Conservation (phyloP, 2,797 vertebrate species). For the Hydrocynus forskahlii region DNA sequence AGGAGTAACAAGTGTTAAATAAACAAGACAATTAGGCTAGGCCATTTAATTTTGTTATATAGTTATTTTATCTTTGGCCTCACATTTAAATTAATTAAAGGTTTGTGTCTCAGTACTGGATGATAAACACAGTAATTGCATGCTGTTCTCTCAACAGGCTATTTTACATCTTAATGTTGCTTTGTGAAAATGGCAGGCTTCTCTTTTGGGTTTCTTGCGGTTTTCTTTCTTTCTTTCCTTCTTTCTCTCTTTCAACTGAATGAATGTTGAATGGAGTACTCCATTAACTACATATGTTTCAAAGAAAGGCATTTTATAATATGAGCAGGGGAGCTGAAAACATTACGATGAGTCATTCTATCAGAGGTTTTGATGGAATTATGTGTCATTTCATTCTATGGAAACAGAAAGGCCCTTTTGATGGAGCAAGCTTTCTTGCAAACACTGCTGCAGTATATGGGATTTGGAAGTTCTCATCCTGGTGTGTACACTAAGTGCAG, state of each 20-base stretch:
- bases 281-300: constrained; percentile 27
- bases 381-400: constrained; percentile 12
- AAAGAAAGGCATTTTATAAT: constrained; percentile 13
- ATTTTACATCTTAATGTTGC: not conserved
- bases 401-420: not conserved
- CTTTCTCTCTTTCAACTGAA: not conserved
- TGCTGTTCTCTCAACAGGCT: not conserved
- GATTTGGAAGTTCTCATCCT: not conserved
- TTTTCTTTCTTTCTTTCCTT: constrained; percentile 14
- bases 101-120: not conserved
- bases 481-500: not conserved
- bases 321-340: constrained; percentile 20
- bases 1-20: constrained; percentile 20
- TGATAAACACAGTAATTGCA: not conserved
- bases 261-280: not conserved
- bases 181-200: not conserved
- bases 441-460: not conserved
- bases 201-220: not conserved
- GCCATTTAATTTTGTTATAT: constrained; percentile 1
- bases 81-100: constrained; percentile 19
- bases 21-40: constrained; percentile 27
- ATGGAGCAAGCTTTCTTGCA: not conserved
- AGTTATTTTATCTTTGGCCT: not conserved
- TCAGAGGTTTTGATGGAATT: constrained; percentile 15
- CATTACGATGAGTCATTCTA: constrained; percentile 13